A percentile compares a stretch with the other conserved stretches of the same genome.
phyloP scores from a whole-genome alignment of 2,797 vertebrate genomes.

The Schizothorax lantsangensis region DNA sequence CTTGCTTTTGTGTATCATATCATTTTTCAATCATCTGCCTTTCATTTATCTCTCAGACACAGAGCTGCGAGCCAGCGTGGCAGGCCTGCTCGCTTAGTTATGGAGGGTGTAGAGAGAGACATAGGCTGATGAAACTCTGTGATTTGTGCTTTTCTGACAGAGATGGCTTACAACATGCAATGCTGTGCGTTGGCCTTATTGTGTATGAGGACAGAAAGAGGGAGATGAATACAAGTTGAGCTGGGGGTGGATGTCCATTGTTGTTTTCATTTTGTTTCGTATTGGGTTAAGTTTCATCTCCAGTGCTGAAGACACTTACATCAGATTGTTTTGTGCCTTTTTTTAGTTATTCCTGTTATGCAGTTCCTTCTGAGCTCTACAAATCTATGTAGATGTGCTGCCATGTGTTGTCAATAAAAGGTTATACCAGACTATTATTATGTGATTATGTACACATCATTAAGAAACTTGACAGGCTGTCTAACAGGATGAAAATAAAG shows the following conservation, averaged over 20 bases:
- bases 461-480: not conserved
- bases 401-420: not conserved
- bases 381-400: not conserved
- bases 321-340: conserved; percentile 2
- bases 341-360: not conserved
- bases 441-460: not conserved
- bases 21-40: conserved; percentile 82
- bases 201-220: conserved; percentile 70
- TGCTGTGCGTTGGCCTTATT: conserved; percentile 71
- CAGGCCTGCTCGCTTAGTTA: conserved; percentile 78
- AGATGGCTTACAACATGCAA: conserved; percentile 71
- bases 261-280: conserved; percentile 60
- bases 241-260: conserved; percentile 71
- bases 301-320: conserved; percentile 19
- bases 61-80: conserved; percentile 70
- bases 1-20: conserved; percentile 78
- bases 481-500: not conserved
- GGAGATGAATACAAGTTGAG: conserved; percentile 76
- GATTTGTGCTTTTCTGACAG: conserved; percentile 70
- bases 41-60: conserved; percentile 73
- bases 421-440: not conserved
- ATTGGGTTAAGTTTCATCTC: conserved; percentile 60
- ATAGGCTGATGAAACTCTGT: conserved; percentile 77
- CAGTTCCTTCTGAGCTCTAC: not conserved
- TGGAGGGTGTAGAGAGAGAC: conserved; percentile 63